A percentile compares a stretch with the other conserved stretches of the same genome.
phyloP scores from a whole-genome alignment of 92 coral and sea anemone species.

The Heteractis magnifica region DNA sequence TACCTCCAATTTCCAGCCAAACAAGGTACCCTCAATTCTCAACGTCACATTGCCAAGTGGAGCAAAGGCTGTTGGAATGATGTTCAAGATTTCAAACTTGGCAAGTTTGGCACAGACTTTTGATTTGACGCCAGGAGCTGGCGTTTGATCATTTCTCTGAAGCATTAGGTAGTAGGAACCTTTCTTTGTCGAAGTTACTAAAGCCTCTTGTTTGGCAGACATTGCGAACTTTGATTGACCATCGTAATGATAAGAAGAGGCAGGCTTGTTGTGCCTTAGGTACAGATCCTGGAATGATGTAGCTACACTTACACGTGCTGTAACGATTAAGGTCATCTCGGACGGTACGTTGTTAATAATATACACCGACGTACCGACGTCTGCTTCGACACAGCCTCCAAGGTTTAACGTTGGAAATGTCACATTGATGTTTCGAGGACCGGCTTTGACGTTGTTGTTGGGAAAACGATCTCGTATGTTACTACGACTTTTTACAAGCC shows the following conservation, averaged over 20 bases:
- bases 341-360: conserved; percentile 54
- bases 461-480: conserved; percentile 62
- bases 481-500: conserved; percentile 75
- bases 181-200: conserved; percentile 48
- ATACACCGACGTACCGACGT: conserved; percentile 36
- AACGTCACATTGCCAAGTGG: conserved; percentile 67
- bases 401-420: conserved; percentile 54
- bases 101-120: conserved; percentile 63
- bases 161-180: conserved; percentile 61
- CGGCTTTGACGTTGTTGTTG: conserved; percentile 63
- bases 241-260: conserved; percentile 63
- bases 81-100: conserved; percentile 64
- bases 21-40: conserved; percentile 67
- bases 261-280: conserved; percentile 58
- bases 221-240: conserved; percentile 51
- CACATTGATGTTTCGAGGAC: conserved; percentile 54
- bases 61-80: conserved; percentile 57
- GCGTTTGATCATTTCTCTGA: conserved; percentile 37
- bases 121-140: conserved; percentile 20
- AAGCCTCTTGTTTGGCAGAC: conserved; percentile 66
- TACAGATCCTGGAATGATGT: conserved; percentile 60
- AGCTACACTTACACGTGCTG: conserved; percentile 29
- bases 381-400: conserved; percentile 45
- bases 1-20: conserved; percentile 60
- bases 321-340: conserved; percentile 56